Conservation (phyloP, 1,140 invertebrate genomes). For the Drosophila leontia region DNA sequence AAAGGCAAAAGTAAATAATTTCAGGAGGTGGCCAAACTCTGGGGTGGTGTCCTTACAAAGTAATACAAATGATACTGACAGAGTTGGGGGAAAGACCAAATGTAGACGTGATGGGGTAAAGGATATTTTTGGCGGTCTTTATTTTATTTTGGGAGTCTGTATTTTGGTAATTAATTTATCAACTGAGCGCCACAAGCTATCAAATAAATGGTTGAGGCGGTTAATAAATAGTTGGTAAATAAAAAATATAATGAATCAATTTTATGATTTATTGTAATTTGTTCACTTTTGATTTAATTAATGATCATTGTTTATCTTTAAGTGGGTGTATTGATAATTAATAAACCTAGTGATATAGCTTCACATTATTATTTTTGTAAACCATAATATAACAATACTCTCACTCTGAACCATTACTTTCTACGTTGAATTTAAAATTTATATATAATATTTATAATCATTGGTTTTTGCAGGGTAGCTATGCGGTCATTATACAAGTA, state of each 20-base stretch:
- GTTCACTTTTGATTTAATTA: neutral
- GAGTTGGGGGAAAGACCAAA: neutral
- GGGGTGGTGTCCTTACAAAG: conserved; percentile 17
- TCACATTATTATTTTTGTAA: too few species aligned
- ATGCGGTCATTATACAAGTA: too few species aligned
- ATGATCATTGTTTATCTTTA: neutral
- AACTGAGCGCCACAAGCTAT: neutral
- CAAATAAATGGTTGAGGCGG: neutral
- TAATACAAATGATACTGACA: conserved; percentile 32
- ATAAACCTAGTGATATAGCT: neutral
- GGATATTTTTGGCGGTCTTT: neutral
- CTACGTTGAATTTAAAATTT: too few species aligned
- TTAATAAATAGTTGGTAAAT: conserved; percentile 1
- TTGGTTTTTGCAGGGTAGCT: too few species aligned
- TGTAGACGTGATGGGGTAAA: too few species aligned
- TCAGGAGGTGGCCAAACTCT: conserved; percentile 3
- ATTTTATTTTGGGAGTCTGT: neutral
- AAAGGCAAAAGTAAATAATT: conserved; percentile 48
- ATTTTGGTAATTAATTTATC: conserved; percentile 10
- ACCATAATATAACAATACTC: too few species aligned
- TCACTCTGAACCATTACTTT: too few species aligned
- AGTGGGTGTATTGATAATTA: neutral
- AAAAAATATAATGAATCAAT: neutral
- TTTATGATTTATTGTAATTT: neutral
- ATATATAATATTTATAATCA: too few species aligned